phyloP scores from a whole-genome alignment of 2,797 vertebrate species.

The Bryconaethiops microstoma region DNA sequence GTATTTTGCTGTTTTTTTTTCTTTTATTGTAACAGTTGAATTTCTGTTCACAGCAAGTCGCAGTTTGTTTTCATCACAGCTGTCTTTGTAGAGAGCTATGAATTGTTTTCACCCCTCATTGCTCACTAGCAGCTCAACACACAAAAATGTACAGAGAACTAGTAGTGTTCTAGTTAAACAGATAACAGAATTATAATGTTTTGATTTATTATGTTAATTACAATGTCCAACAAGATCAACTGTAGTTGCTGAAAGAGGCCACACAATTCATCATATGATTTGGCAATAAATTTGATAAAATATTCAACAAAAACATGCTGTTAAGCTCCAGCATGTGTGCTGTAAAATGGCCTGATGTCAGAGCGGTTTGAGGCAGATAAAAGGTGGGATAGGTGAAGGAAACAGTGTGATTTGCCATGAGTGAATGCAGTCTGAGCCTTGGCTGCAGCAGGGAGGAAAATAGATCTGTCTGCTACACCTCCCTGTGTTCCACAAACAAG shows the following conservation, averaged over 20 bases:
- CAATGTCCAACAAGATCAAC: too few relatives aligned
- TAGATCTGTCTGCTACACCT: conserved; percentile 30
- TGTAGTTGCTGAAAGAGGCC: too few relatives aligned
- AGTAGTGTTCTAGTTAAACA: too few relatives aligned
- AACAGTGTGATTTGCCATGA: background rate
- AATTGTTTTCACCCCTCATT: too few relatives aligned
- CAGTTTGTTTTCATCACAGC: too few relatives aligned
- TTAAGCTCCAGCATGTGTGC: too few relatives aligned
- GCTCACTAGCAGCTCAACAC: too few relatives aligned
- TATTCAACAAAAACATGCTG: background rate
- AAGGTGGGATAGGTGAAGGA: background rate
- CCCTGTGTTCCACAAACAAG: conserved; percentile 14
- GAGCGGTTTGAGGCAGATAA: background rate
- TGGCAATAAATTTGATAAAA: background rate
- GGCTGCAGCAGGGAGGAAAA: conserved; percentile 3
- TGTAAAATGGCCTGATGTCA: background rate
- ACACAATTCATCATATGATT: background rate
- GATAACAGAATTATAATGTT: too few relatives aligned
- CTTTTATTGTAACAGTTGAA: background rate
- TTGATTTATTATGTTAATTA: too few relatives aligned
- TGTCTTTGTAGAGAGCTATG: too few relatives aligned
- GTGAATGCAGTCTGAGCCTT: conserved; percentile 13
- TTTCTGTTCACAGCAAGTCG: too few relatives aligned
- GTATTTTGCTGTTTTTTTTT: conserved; percentile 2
- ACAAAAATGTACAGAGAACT: too few relatives aligned